Conservation (phyloP, 2,888 invertebrate species). For the Eristalis intricaria region DNA sequence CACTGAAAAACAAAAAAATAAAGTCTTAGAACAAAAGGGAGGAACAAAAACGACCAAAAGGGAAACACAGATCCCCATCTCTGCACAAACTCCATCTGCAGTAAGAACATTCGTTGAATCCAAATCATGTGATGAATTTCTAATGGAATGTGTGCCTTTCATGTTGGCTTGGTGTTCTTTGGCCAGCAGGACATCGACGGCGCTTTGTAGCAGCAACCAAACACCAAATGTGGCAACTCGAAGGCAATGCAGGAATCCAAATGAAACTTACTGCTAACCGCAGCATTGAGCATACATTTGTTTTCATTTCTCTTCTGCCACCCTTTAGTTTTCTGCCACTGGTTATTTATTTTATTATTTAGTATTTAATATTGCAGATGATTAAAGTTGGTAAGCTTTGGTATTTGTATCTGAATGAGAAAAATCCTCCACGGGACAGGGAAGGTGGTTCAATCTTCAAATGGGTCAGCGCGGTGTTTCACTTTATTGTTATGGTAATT, state of each 20-base stretch:
- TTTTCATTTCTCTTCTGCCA: not conserved
- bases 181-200: conserved; percentile 44
- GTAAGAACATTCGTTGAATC: conserved; percentile 62
- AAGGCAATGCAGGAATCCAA: conserved; percentile 12
- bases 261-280: conserved; percentile 24
- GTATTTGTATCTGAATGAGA: not conserved
- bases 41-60: not conserved
- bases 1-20: conserved; percentile 7
- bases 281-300: conserved; percentile 14
- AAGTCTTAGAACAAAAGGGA: not conserved
- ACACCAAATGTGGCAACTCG: conserved; percentile 23
- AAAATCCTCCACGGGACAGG: not conserved
- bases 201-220: not conserved
- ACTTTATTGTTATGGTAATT: no score
- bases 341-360: conserved; percentile 33
- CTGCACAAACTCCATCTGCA: conserved; percentile 59
- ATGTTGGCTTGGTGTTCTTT: conserved; percentile 40
- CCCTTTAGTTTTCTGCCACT: not conserved
- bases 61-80: conserved; percentile 18
- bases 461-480: no score
- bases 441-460: not conserved
- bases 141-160: conserved; percentile 51
- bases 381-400: conserved; percentile 5
- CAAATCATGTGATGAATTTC: conserved; percentile 70
- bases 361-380: conserved; percentile 2